Evolutionary conservation across 2,113 vertebrate genomes (phyloP).

Genomic region (Malurus melanocephalus): DNA sequence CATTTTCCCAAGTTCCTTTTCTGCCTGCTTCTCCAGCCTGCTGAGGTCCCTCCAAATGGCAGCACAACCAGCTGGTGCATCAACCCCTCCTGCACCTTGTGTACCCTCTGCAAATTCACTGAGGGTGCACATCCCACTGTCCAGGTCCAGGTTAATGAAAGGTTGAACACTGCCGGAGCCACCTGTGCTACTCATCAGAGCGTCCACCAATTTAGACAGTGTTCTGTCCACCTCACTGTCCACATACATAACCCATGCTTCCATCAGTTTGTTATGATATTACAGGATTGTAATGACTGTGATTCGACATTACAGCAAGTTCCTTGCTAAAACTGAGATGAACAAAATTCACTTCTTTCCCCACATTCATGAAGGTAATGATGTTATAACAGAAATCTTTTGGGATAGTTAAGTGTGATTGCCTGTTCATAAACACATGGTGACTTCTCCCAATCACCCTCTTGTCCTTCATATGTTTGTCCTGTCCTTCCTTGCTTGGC

Average conservation of each 20-base stretch:
- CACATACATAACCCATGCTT: not conserved
- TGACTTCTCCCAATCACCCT: not conserved
- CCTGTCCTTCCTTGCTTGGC: not conserved
- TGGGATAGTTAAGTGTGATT: not conserved
- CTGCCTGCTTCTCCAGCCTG: rapidly evolving
- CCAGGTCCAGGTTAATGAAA: not conserved
- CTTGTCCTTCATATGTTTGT: not conserved
- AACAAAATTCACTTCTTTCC: not conserved
- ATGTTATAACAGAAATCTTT: not conserved
- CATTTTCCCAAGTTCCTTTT: not conserved
- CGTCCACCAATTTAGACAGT: not conserved
- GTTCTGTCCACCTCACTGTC: not conserved
- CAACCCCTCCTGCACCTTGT: not conserved
- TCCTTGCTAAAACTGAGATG: not conserved
- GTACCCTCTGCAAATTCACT: not conserved
- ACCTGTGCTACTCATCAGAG: not conserved
- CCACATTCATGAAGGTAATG: not conserved
- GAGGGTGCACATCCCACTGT: not conserved
- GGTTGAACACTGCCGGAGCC: not conserved
- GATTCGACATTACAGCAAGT: not conserved
- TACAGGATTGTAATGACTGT: too few relatives aligned
- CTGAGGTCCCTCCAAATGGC: not conserved
- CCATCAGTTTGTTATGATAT: not conserved
- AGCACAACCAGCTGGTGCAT: not conserved
- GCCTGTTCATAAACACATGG: not conserved